phyloP scores from a whole-genome alignment of 2,113 vertebrate species.

The Columba livia region DNA sequence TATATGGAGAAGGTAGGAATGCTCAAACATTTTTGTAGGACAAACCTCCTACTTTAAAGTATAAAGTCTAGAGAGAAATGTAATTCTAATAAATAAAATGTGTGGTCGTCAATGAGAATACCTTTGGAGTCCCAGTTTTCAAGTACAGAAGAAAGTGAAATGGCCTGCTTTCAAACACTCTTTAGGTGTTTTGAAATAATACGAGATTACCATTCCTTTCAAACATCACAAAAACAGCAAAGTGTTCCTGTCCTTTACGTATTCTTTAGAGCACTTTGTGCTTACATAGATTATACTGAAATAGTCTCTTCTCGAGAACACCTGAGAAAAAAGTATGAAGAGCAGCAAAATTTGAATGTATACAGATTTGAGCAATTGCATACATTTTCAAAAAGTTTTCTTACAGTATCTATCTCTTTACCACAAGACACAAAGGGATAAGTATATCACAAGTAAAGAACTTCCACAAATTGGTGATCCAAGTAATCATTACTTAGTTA shows the following conservation, averaged over 20 bases:
- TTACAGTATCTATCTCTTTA: not conserved
- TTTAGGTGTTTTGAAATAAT: not conserved
- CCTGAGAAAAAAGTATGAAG: not conserved
- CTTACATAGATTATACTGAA: not conserved
- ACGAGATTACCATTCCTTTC: not conserved
- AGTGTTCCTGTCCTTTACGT: not conserved
- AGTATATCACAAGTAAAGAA: not conserved
- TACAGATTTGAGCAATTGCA: not conserved
- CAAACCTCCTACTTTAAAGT: not conserved
- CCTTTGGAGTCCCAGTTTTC: not conserved
- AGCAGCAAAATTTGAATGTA: not conserved
- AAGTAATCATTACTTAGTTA: not conserved
- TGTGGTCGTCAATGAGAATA: not conserved
- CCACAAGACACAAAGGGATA: not conserved
- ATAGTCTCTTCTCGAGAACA: not conserved
- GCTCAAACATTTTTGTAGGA: constrained; percentile 20
- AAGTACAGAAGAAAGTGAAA: not conserved
- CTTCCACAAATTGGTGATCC: not conserved
- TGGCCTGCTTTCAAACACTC: not conserved
- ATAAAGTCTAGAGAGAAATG: not conserved
- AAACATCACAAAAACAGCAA: not conserved
- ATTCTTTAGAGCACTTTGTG: not conserved
- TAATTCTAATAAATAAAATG: not conserved
- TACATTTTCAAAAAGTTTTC: not conserved
- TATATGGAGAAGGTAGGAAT: not conserved